Evolutionary conservation across 2,888 invertebrate genomes (phyloP), one percentile per base, ranked within the genome.

Genomic region (Itoplectis maculator): DNA sequence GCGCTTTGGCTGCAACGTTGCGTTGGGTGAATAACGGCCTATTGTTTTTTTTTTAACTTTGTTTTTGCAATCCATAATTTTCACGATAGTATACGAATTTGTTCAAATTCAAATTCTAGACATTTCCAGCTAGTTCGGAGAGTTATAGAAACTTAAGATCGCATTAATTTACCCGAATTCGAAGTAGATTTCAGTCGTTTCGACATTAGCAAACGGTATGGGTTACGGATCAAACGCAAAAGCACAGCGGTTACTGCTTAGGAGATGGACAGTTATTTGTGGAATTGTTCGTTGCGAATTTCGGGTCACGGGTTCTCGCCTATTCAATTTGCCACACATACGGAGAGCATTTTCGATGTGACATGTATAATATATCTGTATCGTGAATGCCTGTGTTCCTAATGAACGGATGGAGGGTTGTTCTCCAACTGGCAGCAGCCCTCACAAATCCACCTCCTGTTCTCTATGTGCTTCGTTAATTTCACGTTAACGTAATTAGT

Each of bases 401-500:
- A 79, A 82, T 79, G 70, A 79, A 76, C 66, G 72, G 75, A 79
- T 79, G 66, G 72, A 72, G 65, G 59, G 74, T 61, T 76, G 81
- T 76, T 61, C 72, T 72, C 56, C 61, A 79, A 73, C 61, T 76
- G 40, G 79, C 63, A 66, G 75, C 68, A 63, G 72, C 72, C 68
- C 66, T 79, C 54, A 69, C 66, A 54, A 72, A 79, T 82, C 61
- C 79, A 54, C 79, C 79, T 40, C 70, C 75, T 54, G 45, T 56
- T 79, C 59, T 54, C 75, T 79, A 72, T 51, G 75, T 76, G 72
- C 79, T 35, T 51, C 72, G 79, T 82, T 82, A 79, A 82, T 76
- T 76, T 82, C 76, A 72, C 72, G 68, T 68, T 79, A 79, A 79
- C 61, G 72, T 82, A 82, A 82, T 79, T 76, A 79, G 76, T 76